Evolutionary conservation across 2,113 vertebrate genomes (phyloP), one percentile per base, ranked within the genome.

Genomic region (Zosterops hypoxanthus): DNA sequence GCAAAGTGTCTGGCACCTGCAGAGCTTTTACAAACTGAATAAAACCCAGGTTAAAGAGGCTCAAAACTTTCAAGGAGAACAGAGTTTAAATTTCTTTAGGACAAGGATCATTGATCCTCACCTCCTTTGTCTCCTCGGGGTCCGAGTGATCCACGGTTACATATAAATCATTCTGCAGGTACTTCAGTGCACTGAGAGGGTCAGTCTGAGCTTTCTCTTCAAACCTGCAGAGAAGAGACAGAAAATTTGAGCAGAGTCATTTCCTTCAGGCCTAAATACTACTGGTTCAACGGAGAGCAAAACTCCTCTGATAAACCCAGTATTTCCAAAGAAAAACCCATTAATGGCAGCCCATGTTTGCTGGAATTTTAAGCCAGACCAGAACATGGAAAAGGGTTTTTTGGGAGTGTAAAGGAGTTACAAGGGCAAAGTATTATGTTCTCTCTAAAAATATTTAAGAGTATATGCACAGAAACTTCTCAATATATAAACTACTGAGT

Each of bases 101-200:
- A 41, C 22, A 41, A 42, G 23, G 17, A 47, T 34, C 2, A 16
- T 66, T 56, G 75, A 36, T 66, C 8, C 26, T 95, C 97, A 99
- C 99, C 99, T 99, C 99, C 98, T 99, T 99, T 88, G 99, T 99
- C 95, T 99, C 99, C 76, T 99, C 98, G 0, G 99, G 99, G 97
- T 99, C 99, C 1, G 98, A 99, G 97, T 99, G 99, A 98, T 99
- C 99, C 97, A 99, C 99, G 2, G 99, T 99, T 73, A 99, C 98
- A 14, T 98, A 99, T 80, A 99, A 98, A 95, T 99, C 99, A 14
- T 99, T 99, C 98, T 99, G 99, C 94, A 99, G 98, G 94, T 99
- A 99, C 93, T 99, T 99, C 85, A 99, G 98, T 75, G 99, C 99
- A 97, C 97, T 99, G 53, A 99, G 98, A 23, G 99, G 99, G 89